Evolutionary conservation across 2,797 vertebrate species (phyloP).

Genomic region (Characodon lateralis): DNA sequence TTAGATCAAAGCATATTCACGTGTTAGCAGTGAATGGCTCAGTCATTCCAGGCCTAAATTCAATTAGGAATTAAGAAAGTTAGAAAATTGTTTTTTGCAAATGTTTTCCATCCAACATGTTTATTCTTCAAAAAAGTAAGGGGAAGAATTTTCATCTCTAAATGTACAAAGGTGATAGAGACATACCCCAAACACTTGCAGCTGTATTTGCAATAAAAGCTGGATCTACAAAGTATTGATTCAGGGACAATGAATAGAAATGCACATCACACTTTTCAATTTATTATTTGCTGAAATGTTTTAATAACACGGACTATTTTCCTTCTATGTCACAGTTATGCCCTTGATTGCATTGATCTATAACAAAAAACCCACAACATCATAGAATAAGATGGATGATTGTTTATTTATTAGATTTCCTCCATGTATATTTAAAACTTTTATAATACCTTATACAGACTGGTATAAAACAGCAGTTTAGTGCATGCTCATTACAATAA

Average conservation of each 20-base stretch:
- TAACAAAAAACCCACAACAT: not conserved
- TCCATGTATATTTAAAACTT: conserved; percentile 8
- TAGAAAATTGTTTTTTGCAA: not conserved
- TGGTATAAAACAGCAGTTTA: conserved; percentile 38
- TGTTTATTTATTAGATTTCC: conserved; percentile 19
- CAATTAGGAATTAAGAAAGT: not conserved
- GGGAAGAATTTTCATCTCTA: not conserved
- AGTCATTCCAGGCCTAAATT: not conserved
- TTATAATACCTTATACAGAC: conserved; percentile 10
- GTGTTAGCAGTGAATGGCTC: not conserved
- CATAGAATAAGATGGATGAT: not conserved
- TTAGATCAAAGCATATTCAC: not conserved
- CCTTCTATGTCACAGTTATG: not conserved
- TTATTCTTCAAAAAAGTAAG: not conserved
- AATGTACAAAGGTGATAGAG: not conserved
- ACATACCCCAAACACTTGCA: not conserved
- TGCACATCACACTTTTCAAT: not conserved
- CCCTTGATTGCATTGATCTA: not conserved
- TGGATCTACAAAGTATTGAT: not conserved
- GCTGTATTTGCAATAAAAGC: not conserved
- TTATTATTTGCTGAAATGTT: not conserved
- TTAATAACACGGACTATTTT: not conserved
- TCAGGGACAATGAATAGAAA: not conserved
- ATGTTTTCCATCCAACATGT: not conserved
- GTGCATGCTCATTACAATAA: conserved; percentile 55